Percentiles rank a stretch among this genome's conserved stretches.
These are phyloP conservation scores for Malurus alboscapulatus DNA, from an alignment of 2,113 vertebrate species.

Conservation along the genomic window DNA sequence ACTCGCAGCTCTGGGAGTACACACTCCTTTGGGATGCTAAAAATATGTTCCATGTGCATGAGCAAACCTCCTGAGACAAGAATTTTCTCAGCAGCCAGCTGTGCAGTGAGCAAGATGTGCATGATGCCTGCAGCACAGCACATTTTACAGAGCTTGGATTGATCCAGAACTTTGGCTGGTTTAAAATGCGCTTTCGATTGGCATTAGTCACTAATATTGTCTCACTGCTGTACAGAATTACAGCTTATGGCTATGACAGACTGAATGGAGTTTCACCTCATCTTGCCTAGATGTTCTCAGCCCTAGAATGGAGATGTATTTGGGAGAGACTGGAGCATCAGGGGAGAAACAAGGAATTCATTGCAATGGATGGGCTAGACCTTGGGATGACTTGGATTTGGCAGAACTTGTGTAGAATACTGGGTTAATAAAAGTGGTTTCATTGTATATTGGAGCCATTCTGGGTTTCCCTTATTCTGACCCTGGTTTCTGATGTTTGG, in stretches of 20 bases:
- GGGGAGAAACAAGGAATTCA: background rate
- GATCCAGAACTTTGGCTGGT: background rate
- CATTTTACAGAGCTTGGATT: background rate
- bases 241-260: background rate
- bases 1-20: background rate
- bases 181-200: background rate
- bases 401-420: background rate
- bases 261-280: background rate
- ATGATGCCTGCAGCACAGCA: background rate
- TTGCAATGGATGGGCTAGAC: background rate
- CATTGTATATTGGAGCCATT: background rate
- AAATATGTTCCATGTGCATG: background rate
- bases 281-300: background rate
- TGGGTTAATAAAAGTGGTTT: background rate
- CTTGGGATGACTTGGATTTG: background rate
- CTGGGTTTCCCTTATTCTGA: background rate
- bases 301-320: background rate
- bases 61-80: slow-evolving; percentile 7
- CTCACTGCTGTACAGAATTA: background rate
- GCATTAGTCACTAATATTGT: background rate
- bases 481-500: background rate
- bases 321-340: background rate
- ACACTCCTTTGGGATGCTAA: slow-evolving; percentile 26
- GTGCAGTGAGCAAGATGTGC: slow-evolving; percentile 10
- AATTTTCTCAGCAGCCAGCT: slow-evolving; percentile 33